Conservation (phyloP, 2,888 invertebrate genomes). For the Galeopsomyia nigrocyanea region DNA sequence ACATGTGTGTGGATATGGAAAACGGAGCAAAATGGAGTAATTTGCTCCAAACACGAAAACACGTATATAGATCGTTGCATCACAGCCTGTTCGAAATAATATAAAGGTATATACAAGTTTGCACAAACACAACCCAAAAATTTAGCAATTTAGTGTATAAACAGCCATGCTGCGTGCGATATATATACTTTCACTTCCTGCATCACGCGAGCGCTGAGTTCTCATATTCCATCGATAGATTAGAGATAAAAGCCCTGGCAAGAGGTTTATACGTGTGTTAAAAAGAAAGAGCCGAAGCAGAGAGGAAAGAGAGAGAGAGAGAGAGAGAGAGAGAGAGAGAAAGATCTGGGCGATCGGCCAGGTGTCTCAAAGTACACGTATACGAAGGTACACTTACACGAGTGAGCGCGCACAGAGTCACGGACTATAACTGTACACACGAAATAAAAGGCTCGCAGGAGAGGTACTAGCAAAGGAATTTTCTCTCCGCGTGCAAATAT, state of each 20-base stretch:
- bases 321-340: no score
- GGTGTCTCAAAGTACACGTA: no score
- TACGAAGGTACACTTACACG: no score
- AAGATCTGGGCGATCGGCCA: no score
- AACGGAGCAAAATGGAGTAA: no score
- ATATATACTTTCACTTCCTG: conserved; percentile 12
- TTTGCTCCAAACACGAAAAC: no score
- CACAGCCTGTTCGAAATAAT: not conserved
- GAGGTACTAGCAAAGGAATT: no score
- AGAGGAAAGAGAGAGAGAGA: no score
- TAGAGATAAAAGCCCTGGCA: not conserved
- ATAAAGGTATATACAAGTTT: not conserved
- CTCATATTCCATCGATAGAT: not conserved
- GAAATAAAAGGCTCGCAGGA: conserved; percentile 15
- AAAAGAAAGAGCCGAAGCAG: no score
- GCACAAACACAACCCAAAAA: not conserved
- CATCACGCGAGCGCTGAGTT: not conserved
- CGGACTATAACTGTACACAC: conserved; percentile 22
- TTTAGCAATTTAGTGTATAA: not conserved
- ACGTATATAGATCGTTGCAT: not conserved
- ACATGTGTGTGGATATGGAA: no score
- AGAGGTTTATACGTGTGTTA: not conserved
- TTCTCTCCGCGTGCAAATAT: not conserved
- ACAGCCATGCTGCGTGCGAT: not conserved
- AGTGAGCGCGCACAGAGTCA: not conserved